Evolutionary conservation across 2,113 vertebrate genomes (phyloP), one percentile per base, ranked within the genome.

Genomic region (Urocitellus parryii): DNA sequence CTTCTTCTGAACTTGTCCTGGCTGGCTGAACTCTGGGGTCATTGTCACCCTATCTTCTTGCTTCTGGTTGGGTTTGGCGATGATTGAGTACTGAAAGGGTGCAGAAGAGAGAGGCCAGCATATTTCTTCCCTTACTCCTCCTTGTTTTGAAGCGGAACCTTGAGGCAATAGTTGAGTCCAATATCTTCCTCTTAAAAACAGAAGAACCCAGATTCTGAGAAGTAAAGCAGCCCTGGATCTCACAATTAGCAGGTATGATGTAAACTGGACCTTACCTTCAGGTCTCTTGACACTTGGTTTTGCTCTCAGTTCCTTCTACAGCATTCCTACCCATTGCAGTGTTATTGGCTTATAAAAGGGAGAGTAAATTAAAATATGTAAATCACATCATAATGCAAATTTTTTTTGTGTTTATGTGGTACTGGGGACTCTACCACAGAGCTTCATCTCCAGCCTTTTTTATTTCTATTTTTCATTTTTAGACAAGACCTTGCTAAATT

Each of bases 101-200:
- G 0, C 16, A 82, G n/a, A 13, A 61, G 0, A 85, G 73, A 68
- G 56, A 1, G 14, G 5, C 37, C 20, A 11, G 24, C 7, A 13
- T 63, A 0, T 67, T 27, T 77, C 70, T 34, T 74, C 56, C 76
- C 16, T 12, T 24, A 67, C 39, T 42, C 39, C 20, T 39, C 32
- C 18, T 1, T 25, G 34, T 48, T 67, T 80, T 8, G 34, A 11
- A 48, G 53, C 12, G 78, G 2, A 27, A 24, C 2, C 27, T 39
- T 42, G 27, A 61, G 17, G 11, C 20, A 4, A 13, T 58, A 4
- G 39, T 34, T 42, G 0, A 51, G 56, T 24, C 1, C 0, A 24
- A 12, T 34, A 65, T 68, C 56, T 91, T 77, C 68, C 39, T 73
- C n/a, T 88, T 79, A 39, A 81, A 81, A 85, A 37, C 51, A 51